Conservation (phyloP, 1,140 invertebrate species). For the Drosophila lowei region DNA sequence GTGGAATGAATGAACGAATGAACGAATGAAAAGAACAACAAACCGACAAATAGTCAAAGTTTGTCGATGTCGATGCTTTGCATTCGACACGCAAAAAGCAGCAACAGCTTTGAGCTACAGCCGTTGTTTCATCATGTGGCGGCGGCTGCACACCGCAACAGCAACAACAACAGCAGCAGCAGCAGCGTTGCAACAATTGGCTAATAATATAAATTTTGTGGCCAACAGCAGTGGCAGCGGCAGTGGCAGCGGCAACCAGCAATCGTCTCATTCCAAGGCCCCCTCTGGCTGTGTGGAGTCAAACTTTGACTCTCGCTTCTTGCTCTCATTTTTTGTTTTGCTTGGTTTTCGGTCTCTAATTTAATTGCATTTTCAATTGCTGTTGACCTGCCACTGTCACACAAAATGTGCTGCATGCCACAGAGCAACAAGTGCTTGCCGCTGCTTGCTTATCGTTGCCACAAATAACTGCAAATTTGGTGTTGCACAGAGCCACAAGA, state of each 20-base stretch:
- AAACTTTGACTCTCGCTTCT: constrained; percentile 34
- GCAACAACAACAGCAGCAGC: constrained; percentile 23
- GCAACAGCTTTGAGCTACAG: constrained; percentile 16
- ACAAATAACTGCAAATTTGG: constrained; percentile 80
- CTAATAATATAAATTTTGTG: constrained; percentile 79
- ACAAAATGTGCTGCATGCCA: constrained; percentile 59
- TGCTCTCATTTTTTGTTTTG: constrained; percentile 51
- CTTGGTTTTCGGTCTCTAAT: constrained; percentile 34
- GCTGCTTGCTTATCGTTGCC: constrained; percentile 51
- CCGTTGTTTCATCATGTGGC: constrained; percentile 2
- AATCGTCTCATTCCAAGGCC: constrained; percentile 55
- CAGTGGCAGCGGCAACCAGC: constrained; percentile 30
- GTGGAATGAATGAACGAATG: too few species aligned
- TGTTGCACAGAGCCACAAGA: constrained; percentile 25
- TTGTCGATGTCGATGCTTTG: constrained; percentile 58
- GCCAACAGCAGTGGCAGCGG: constrained; percentile 51
- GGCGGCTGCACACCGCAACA: constrained; percentile 34
- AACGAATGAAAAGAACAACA: constrained; percentile 23
- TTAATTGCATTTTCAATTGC: constrained; percentile 74
- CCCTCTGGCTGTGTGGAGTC: constrained; percentile 12
- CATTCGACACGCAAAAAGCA: constrained; percentile 74
- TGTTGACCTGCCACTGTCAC: constrained; percentile 55
- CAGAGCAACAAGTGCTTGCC: constrained; percentile 31
- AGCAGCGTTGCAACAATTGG: constrained; percentile 68
- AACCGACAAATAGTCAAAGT: constrained; percentile 69